phyloP scores from a whole-genome alignment of 30 jellyfish, hydroid and myxozoan genomes.

The Pseudorhiza aurosa region DNA sequence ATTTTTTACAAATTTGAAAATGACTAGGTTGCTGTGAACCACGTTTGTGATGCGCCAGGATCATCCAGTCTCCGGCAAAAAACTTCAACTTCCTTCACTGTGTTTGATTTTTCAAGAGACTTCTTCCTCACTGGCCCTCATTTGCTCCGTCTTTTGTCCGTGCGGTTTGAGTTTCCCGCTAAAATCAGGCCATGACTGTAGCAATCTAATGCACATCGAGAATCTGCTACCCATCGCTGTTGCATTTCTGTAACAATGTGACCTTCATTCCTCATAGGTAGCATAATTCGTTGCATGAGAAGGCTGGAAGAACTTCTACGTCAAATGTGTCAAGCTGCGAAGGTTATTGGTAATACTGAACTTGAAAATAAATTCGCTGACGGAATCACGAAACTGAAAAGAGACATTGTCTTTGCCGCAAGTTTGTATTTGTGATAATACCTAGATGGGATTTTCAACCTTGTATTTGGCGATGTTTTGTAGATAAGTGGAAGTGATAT shows the following conservation, averaged over 20 bases:
- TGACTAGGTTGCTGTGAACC: no score
- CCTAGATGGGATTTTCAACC: not conserved
- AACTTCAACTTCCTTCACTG: no score
- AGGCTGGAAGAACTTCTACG: conserved; percentile 97
- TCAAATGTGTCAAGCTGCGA: conserved; percentile 98
- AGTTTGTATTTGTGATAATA: conserved; percentile 89
- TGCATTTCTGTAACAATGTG: not conserved
- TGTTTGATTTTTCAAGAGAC: no score
- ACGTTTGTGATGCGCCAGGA: no score
- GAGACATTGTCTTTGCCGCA: conserved; percentile 99
- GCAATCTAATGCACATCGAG: no score
- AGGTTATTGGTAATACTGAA: conserved; percentile 99
- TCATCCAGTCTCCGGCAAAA: no score
- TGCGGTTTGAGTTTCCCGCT: no score
- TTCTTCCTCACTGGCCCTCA: no score
- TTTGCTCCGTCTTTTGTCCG: no score
- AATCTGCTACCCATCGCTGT: no score
- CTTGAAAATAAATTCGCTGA: conserved; percentile 97
- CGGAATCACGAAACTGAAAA: conserved; percentile 90
- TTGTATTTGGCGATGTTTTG: not conserved
- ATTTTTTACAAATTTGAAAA: no score
- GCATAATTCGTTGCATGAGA: conserved; percentile 98
- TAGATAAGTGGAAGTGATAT: not conserved
- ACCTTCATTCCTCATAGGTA: conserved; percentile 57
- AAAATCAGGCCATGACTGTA: no score